phyloP scores from a whole-genome alignment of 37 sponge, comb jelly and placozoan species.

The Axinella damicornis region DNA sequence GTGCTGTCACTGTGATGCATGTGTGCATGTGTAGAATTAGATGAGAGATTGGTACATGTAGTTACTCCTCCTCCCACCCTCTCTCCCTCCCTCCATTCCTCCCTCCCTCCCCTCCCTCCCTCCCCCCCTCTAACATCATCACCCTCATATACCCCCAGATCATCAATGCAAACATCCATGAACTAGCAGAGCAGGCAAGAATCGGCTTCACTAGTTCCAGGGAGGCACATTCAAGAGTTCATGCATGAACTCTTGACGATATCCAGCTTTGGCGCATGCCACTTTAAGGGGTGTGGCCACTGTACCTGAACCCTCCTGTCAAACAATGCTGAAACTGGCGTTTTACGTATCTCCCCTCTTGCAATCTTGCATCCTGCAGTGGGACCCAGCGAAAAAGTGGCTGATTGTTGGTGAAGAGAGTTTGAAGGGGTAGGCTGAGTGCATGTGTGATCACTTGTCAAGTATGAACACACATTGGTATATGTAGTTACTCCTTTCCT shows the following conservation, averaged over 20 bases:
- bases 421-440: constrained; percentile 57
- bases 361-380: constrained; percentile 96
- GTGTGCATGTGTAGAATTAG: too few species aligned
- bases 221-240: constrained; percentile 98
- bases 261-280: too few species aligned
- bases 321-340: too few species aligned
- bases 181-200: constrained; percentile 87
- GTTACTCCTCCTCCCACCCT: too few species aligned
- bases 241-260: too few species aligned
- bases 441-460: too few species aligned
- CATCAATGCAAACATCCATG: constrained; percentile 76
- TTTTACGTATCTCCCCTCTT: neutral
- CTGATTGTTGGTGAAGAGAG: constrained; percentile 67
- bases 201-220: constrained; percentile 89
- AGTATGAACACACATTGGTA: too few species aligned
- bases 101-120: neutral
- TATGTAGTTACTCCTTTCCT: neutral
- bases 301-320: too few species aligned
- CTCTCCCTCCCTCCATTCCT: neutral
- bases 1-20: too few species aligned
- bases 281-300: too few species aligned
- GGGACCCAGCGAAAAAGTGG: constrained; percentile 88
- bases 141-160: constrained; percentile 1
- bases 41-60: too few species aligned
- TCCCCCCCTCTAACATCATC: too few species aligned